These are phyloP conservation scores for Mustela lutreola DNA, from an alignment of 2,113 vertebrate species.

Conservation along the genomic window DNA sequence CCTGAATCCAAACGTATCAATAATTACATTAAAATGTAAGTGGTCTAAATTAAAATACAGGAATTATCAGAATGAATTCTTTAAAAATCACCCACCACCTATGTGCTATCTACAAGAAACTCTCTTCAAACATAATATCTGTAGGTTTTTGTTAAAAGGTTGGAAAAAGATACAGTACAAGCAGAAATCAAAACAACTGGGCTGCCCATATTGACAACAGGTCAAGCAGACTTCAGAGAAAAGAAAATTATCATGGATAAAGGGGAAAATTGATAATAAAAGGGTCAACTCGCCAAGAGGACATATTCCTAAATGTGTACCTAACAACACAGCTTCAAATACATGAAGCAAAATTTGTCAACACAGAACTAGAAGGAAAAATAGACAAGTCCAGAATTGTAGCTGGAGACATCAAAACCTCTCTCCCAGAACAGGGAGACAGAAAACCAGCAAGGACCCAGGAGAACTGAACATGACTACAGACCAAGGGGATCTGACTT, in stretches of 20 bases:
- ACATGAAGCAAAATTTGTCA: neutral
- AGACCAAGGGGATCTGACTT: neutral
- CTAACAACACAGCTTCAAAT: neutral
- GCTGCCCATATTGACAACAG: neutral
- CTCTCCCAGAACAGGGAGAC: neutral
- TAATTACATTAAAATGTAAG: conserved; percentile 11
- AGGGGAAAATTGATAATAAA: neutral
- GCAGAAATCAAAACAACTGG: neutral
- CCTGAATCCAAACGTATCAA: neutral
- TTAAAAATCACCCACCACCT: neutral
- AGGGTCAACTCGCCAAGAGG: neutral
- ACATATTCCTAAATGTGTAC: neutral
- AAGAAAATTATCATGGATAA: neutral
- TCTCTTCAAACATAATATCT: neutral
- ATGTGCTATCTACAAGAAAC: neutral
- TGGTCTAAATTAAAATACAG: neutral
- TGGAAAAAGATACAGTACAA: neutral
- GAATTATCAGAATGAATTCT: neutral
- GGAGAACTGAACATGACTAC: neutral
- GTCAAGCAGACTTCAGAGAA: neutral
- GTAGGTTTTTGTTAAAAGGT: neutral
- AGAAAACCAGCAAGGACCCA: neutral
- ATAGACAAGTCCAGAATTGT: neutral
- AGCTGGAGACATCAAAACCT: neutral
- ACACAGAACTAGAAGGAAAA: neutral